Conservation (phyloP, 2,113 vertebrate species). For the Pan troglodytes region NHGRI_mPanTro3-v2.1_pri NC_072417.2:94265501-94266000, state of each 20-base stretch:
- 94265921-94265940: no score
- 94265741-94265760: no score
- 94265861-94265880: background rate
- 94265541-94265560: background rate
- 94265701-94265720: background rate
- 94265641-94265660: background rate
- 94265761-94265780: background rate
- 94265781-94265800: no score
- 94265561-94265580: background rate
- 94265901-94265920: background rate
- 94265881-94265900: background rate
- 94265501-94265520: background rate
- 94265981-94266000: background rate
- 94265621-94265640: background rate
- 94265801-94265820: background rate
- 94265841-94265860: background rate
- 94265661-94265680: background rate
- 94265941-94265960: no score
- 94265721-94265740: background rate
- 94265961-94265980: no score
- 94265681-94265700: background rate
- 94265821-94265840: background rate
- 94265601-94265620: background rate
- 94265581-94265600: background rate
- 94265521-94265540: background rate